A percentile compares a stretch with the other conserved stretches of the same genome.
phyloP scores from a whole-genome alignment of 2,797 vertebrate genomes.

The Garrulus glandarius region DNA sequence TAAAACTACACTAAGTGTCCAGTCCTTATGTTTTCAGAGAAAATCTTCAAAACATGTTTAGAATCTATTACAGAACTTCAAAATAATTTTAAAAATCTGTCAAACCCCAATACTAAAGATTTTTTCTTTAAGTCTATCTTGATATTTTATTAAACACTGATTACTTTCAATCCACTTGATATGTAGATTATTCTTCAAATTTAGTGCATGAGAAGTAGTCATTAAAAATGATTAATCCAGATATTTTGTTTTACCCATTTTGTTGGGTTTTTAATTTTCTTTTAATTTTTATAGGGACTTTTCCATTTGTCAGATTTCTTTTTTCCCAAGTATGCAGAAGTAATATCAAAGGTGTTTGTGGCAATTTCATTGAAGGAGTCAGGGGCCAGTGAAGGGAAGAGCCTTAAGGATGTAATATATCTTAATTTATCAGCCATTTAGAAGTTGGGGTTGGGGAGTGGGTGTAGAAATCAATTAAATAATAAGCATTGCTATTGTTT shows the following conservation, averaged over 20 bases:
- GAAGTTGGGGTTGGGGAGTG: fast-evolving
- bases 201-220: neutral
- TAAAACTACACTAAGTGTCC: neutral
- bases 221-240: neutral
- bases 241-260: neutral
- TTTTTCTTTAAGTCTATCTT: neutral
- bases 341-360: neutral
- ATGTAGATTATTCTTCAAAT: neutral
- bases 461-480: neutral
- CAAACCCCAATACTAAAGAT: neutral
- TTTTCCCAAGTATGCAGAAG: neutral
- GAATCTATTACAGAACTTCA: neutral
- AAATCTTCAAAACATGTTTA: neutral
- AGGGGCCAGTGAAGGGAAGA: neutral
- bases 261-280: neutral
- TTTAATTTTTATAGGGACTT: neutral
- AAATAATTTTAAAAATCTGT: neutral
- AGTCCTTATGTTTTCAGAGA: neutral
- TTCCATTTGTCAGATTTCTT: neutral
- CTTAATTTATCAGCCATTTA: neutral
- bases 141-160: neutral
- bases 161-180: neutral
- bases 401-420: neutral
- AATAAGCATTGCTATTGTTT: neutral
- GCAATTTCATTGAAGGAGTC: neutral